Evolutionary conservation across 2,888 invertebrate species (phyloP).

Genomic region (Tetragnatha montana): DNA sequence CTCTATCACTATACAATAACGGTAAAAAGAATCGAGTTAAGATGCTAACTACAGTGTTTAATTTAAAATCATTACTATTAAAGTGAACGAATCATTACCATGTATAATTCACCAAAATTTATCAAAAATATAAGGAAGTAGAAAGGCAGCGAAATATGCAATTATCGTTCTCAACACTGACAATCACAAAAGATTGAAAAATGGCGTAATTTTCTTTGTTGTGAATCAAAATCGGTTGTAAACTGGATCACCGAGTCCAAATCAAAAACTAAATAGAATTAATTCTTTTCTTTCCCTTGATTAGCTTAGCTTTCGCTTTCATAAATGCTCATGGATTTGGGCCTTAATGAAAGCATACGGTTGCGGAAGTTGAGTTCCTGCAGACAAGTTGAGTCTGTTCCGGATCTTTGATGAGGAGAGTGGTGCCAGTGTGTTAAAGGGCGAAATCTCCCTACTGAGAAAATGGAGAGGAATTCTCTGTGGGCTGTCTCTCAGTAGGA

Average conservation of each 20-base stretch:
- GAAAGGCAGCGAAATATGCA: background rate
- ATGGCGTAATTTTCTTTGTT: background rate
- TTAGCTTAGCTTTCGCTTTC: constrained; percentile 10
- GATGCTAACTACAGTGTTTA: too few species aligned
- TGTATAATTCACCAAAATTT: too few species aligned
- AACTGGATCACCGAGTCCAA: constrained; percentile 10
- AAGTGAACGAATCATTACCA: too few species aligned
- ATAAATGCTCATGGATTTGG: constrained; percentile 3
- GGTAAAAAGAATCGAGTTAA: too few species aligned
- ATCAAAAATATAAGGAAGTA: background rate
- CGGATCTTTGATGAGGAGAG: constrained; percentile 8
- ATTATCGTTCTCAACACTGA: background rate
- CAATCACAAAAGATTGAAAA: background rate
- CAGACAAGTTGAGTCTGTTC: constrained; percentile 6
- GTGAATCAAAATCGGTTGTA: background rate
- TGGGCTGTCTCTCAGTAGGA: too few species aligned
- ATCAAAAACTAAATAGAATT: constrained; percentile 14
- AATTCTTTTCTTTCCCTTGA: constrained; percentile 7
- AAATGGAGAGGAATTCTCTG: background rate
- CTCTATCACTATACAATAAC: too few species aligned
- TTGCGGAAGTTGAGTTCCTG: constrained; percentile 7
- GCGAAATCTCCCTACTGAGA: background rate
- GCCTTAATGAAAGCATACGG: constrained; percentile 5
- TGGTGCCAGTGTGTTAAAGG: background rate
- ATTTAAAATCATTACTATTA: too few species aligned